Percentiles rank a stretch among this genome's conserved stretches.
Conservation (phyloP, 2,113 vertebrate species). For the Piaya cayana region DNA sequence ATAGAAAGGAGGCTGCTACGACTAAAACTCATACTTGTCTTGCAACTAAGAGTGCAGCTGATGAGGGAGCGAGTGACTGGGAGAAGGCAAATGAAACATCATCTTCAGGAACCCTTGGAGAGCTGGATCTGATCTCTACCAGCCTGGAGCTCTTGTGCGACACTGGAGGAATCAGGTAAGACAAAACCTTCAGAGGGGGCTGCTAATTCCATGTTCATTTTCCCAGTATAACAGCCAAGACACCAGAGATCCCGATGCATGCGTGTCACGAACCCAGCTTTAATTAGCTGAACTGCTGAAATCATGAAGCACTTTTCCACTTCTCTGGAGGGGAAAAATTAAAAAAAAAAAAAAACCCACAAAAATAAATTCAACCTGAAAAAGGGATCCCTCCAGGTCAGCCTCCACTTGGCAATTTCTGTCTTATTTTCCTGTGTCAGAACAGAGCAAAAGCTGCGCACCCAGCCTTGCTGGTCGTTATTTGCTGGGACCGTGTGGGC, state of each 20-base stretch:
- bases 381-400: not conserved
- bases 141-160: not conserved
- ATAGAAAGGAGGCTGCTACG: not conserved
- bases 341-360: not conserved
- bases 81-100: not conserved
- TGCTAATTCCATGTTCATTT: not conserved
- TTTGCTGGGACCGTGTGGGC: not conserved
- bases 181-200: not conserved
- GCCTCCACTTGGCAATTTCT: not conserved
- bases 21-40: fast-evolving
- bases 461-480: not conserved
- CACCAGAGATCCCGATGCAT: not conserved
- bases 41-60: not conserved
- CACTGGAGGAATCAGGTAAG: not conserved
- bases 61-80: not conserved
- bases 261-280: not conserved
- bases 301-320: not conserved
- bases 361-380: not conserved
- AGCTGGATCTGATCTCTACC: not conserved
- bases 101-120: not conserved
- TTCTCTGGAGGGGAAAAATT: not conserved
- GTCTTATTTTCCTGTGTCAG: not conserved
- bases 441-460: not conserved
- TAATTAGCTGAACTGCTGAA: not conserved
- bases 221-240: not conserved